A percentile compares a stretch with the other conserved stretches of the same genome.
Conservation (phyloP, 2,113 vertebrate species). For the Felis catus region DNA sequence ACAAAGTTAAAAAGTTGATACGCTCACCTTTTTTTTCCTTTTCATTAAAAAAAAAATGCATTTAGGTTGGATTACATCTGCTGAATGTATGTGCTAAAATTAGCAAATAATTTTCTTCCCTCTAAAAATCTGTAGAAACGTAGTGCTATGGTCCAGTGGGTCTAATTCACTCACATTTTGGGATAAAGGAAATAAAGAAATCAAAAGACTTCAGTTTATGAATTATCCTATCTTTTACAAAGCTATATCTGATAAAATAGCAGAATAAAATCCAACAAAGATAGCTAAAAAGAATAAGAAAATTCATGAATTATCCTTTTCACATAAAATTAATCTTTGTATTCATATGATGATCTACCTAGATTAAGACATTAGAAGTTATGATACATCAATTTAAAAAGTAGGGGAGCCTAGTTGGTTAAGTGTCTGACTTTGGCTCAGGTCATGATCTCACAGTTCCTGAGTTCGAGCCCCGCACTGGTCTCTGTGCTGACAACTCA, state of each 20-base stretch:
- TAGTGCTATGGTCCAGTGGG: not conserved
- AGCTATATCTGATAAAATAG: not conserved
- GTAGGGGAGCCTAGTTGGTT: too few species aligned
- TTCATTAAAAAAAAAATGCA: not conserved
- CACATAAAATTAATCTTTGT: not conserved
- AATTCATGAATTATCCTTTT: conserved; percentile 12
- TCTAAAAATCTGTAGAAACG: not conserved
- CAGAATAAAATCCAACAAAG: not conserved
- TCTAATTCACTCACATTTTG: conserved; percentile 15
- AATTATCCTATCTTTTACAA: conserved; percentile 33
- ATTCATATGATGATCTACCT: not conserved
- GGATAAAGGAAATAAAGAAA: conserved; percentile 2
- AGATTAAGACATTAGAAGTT: not conserved
- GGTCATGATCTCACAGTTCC: too few species aligned
- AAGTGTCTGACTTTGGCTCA: too few species aligned
- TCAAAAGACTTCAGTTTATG: not conserved
- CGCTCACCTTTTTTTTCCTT: not conserved
- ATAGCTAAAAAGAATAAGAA: not conserved
- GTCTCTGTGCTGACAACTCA: too few species aligned
- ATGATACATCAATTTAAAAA: not conserved
- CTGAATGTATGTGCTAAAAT: not conserved
- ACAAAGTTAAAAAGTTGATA: conserved; percentile 17
- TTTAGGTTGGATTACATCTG: conserved; percentile 22
- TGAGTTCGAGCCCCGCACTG: too few species aligned
- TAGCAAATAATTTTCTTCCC: conserved; percentile 9